Evolutionary conservation across 2,888 invertebrate species (phyloP).

Genomic region (Shargacucullia verbasci): DNA sequence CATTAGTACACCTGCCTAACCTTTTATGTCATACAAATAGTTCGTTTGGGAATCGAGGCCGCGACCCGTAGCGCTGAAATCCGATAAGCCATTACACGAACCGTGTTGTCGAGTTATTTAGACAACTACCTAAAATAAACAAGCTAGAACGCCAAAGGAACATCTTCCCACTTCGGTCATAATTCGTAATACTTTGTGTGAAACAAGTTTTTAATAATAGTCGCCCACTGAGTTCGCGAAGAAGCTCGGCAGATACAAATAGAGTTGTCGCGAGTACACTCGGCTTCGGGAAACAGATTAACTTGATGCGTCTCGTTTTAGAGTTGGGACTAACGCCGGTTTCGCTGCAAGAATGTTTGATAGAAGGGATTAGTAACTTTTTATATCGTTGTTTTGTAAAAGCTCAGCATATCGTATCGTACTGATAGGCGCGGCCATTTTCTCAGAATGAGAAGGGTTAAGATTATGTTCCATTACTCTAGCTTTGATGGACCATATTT

Average conservation of each 20-base stretch:
- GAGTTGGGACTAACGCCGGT: not conserved
- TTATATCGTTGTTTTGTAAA: not conserved
- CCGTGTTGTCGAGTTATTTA: no score
- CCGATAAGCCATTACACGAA: no score
- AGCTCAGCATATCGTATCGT: no score
- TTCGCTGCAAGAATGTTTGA: slow-evolving; percentile 4
- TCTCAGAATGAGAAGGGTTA: no score
- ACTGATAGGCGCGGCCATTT: no score
- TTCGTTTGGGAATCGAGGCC: no score
- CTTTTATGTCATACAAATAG: no score
- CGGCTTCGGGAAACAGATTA: slow-evolving; percentile 35
- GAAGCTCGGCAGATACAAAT: slow-evolving; percentile 62
- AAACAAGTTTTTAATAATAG: slow-evolving; percentile 69
- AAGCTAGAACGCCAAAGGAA: not conserved
- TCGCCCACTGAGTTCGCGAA: slow-evolving; percentile 53
- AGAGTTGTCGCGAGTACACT: slow-evolving; percentile 62
- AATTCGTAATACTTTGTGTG: slow-evolving; percentile 43
- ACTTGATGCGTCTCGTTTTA: slow-evolving; percentile 16
- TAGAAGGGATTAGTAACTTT: not conserved
- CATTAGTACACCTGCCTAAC: no score
- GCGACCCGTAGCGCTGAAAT: no score
- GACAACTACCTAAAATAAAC: no score
- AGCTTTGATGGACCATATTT: no score
- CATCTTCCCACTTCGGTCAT: slow-evolving; percentile 26
- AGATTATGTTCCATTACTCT: no score